Base-by-base conservation (phyloP, 92 coral and sea anemone genomes). In the Paramuricea clavata region DNA sequence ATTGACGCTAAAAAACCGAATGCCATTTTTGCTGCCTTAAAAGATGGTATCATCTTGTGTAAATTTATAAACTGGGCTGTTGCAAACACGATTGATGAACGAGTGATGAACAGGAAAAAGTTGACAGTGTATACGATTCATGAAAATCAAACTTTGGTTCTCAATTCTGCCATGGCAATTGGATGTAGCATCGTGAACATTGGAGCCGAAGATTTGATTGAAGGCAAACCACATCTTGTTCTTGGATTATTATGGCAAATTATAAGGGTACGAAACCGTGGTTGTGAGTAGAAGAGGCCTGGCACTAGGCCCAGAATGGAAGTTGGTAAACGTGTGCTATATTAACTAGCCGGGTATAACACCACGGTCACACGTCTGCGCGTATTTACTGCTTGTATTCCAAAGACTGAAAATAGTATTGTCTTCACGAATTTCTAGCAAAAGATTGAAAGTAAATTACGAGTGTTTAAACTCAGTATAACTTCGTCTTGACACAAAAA, bases 181-280 rank as follows among this genome's bases (percentile, higher is more conserved):
- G 99, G 99, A n/a, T 96, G 99, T 67, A 96, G 94, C 86, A 93
- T 96, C 31, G 98, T 96, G 35, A 96, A 96, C 65, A 96, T 96
- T 75, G 99, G 99, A 0, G 96, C 99, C 7, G 89, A 96, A 81
- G 99, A 96, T 69, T 78, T 96, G 72, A 92, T 94, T 47, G 92
- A 94, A 43, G 93, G 98, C 61, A 93, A 90, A 47, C 99, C 99
- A 35, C 99, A 96, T 43, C 94, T 96, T 61, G 99, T 96, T 25
- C 90, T 96, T 0, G 99, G 99, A 22, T 83, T 96, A 10, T 68
- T 96, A 82, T 96, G 99, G 99, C 99, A 96, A 88, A 87, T 96
- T 25, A 96, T 94, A n/a, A 85, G 99, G 93, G 99, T 96, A 94
- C 30, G 98, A 59, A n/a, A n/a, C n/a, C n/a, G n/a, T n/a, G n/a